Evolutionary conservation across 1,140 invertebrate genomes (phyloP), one percentile per base, ranked within the genome.

Genomic region (Pogonognathellus flavescens): DNA sequence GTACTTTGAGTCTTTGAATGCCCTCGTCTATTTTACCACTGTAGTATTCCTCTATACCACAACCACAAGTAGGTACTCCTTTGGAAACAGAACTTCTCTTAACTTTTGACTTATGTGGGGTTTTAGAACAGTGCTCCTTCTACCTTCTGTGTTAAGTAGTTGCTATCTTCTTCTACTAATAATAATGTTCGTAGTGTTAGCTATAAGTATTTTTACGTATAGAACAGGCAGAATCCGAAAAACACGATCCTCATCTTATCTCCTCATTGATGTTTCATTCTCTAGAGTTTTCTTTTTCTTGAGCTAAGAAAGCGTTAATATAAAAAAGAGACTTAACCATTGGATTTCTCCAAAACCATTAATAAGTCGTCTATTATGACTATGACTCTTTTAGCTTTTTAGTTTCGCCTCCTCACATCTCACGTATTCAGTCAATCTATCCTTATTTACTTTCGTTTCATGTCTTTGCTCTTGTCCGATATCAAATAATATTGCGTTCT

Each of bases 401-500:
- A 41, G 31, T 9, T 10, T 10, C 53, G 11, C 53, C 2, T 57
- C n/a, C 53, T 57, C 53, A 57, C 25, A 66, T 25, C 13, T 25
- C 6, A 7, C 22, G 62, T 31, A 25, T 14, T 31, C 4, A 50
- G 31, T n/a, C 70, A 76, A 76, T 76, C 70, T 76, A 76, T 76
- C 70, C 70, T 76, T 76, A 76, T 76, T 76, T 76, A 76, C 70
- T 76, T 76, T 76, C 70, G 70, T 50, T 76, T 76, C 70, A 76
- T 76, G 25, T 76, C 70, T 76, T 76, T 76, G 70, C 70, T 76
- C 49, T 76, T 18, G n/a, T 31, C 70, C 31, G 70, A 76, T 76
- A 49, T 76, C 70, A 76, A n/a, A 76, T 76, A 18, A 5, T 41
- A 49, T 16, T 41, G 70, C 49, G 70, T 14, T 13, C 53, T 76